A percentile compares a stretch with the other conserved stretches of the same genome.
Evolutionary conservation across 2,888 invertebrate species (phyloP).

Genomic region (Cistogaster globosa): DNA sequence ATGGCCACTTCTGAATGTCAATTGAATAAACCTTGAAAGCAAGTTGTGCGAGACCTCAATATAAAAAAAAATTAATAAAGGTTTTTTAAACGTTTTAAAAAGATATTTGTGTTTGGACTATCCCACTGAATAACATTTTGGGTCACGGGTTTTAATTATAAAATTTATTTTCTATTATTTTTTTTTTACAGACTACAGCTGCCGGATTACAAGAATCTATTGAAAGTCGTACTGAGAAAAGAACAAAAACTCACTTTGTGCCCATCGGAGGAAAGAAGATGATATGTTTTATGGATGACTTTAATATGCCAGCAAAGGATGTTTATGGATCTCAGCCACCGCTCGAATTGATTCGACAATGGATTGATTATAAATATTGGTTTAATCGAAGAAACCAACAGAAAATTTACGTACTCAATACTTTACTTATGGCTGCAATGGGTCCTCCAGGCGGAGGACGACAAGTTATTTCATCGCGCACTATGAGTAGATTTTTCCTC

Average conservation of each 20-base stretch:
- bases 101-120: no score
- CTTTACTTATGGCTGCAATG: slow-evolving; percentile 91
- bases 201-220: slow-evolving; percentile 93
- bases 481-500: slow-evolving; percentile 90
- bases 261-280: slow-evolving; percentile 92
- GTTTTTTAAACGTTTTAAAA: no score
- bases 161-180: background rate
- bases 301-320: slow-evolving; percentile 96
- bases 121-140: background rate
- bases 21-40: no score
- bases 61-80: no score
- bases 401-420: slow-evolving; percentile 90
- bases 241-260: slow-evolving; percentile 92
- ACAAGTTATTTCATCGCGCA: slow-evolving; percentile 89
- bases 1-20: no score
- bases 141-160: background rate
- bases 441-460: slow-evolving; percentile 95
- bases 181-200: slow-evolving; percentile 87
- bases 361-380: slow-evolving; percentile 96
- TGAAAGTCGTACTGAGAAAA: slow-evolving; percentile 93
- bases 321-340: slow-evolving; percentile 95
- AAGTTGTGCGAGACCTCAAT: no score
- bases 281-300: slow-evolving; percentile 94
- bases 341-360: slow-evolving; percentile 91
- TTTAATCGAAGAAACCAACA: slow-evolving; percentile 92